phyloP scores from a whole-genome alignment of 2,113 vertebrate genomes.

The Scopus umbretta region DNA sequence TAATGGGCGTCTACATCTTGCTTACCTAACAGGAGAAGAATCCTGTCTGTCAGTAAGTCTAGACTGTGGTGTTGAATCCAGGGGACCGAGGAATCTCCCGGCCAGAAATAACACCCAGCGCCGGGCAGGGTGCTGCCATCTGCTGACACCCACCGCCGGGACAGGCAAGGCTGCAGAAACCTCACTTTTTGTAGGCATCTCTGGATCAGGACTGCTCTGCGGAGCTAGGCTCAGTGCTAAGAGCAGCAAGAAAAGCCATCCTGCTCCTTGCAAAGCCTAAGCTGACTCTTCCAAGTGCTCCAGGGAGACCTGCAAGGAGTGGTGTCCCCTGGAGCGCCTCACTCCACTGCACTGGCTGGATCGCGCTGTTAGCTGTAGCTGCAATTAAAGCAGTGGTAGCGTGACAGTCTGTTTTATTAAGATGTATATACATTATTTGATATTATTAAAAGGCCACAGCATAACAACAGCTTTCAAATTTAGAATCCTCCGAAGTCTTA shows the following conservation, averaged over 20 bases:
- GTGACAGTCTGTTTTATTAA: neutral
- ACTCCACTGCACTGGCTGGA: neutral
- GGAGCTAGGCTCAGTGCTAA: rapidly evolving
- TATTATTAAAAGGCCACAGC: neutral
- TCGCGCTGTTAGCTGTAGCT: rapidly evolving
- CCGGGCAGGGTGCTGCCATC: slow-evolving; percentile 27
- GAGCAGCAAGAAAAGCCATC: neutral
- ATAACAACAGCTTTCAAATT: neutral
- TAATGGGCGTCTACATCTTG: neutral
- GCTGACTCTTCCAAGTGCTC: neutral
- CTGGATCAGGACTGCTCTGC: neutral
- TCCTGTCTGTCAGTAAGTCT: slow-evolving; percentile 55
- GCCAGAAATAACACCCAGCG: neutral
- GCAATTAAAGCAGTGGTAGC: neutral
- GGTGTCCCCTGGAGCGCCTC: rapidly evolving
- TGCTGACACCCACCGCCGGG: neutral
- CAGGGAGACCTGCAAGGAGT: neutral
- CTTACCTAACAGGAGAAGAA: slow-evolving; percentile 66
- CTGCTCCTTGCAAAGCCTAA: neutral
- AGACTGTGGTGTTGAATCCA: slow-evolving; percentile 57
- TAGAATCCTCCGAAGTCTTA: neutral
- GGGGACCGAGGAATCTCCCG: neutral
- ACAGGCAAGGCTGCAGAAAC: too few species aligned
- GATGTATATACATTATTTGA: neutral
- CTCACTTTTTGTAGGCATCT: too few species aligned